Base-by-base conservation (phyloP, 2,113 vertebrate genomes). In the Rafetus swinhoei region DNA sequence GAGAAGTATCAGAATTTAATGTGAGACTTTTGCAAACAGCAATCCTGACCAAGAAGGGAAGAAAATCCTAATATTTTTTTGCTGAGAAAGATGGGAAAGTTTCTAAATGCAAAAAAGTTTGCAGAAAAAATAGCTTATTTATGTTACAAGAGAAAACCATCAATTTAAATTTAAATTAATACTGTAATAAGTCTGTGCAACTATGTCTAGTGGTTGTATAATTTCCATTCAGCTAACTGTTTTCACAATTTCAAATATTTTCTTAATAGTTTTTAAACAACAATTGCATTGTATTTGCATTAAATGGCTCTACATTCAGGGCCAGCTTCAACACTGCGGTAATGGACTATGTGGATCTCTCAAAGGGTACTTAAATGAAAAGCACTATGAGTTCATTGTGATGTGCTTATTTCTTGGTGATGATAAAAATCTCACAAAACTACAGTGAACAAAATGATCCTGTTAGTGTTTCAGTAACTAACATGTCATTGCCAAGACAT, bases 81-180 rank as follows among this genome's bases (percentile, higher is more conserved):
- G 21, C 54, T 91, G 22, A 53, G 65, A 87, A 35, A 65, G 16
- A 82, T 60, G 14, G 35, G 24, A 88, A 91, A 91, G 69, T 32
- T 59, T 84, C 11, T 86, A 50, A 57, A 86, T n/a, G 16, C 35
- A 69, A 56, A 79, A 27, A 15, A 10, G 22, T 52, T 82, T 74
- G 21, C 5, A 59, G 35, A 53, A 57, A 57, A 90, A 35, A n/a
- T 32, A 82, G 1, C 21, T 87, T 83, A 45, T 85, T 90, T 53
- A 27, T 14, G 81, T 79, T 39, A 65, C 53, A 90, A 65, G 72
- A 91, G 82, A 86, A 1, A 52, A 79, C 55, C 87, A 35, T 65
- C 74, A 87, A 19, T 50, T 35, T 72, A n/a, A 93, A 77, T 11
- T 50, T 55, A 93, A 88, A 86, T 84, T 60, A 90, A 76, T 94